phyloP scores from a whole-genome alignment of 2,113 vertebrate species.

The Ciconia boyciana region DNA sequence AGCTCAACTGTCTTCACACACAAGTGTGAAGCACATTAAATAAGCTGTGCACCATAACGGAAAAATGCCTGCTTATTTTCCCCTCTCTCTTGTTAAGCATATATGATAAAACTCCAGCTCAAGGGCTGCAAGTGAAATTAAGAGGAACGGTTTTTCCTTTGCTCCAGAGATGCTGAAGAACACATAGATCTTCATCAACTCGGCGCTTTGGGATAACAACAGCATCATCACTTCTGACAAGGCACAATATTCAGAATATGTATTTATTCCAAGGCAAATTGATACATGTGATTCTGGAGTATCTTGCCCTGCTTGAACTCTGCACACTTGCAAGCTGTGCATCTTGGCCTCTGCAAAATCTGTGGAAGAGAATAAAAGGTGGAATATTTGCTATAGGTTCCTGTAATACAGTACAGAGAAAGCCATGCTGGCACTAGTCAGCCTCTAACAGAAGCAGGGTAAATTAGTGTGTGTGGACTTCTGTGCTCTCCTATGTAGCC shows the following conservation, averaged over 20 bases:
- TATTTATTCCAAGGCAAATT: background rate
- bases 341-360: background rate
- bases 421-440: background rate
- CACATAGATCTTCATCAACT: background rate
- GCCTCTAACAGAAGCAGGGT: background rate
- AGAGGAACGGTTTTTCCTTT: background rate
- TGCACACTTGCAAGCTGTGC: no score
- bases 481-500: background rate
- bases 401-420: background rate
- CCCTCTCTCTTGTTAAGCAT: background rate
- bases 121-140: background rate
- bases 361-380: background rate
- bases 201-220: background rate
- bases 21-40: background rate
- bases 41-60: background rate
- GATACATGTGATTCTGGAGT: background rate
- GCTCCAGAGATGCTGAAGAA: background rate
- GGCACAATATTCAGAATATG: background rate
- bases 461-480: no score
- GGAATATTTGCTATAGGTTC: background rate
- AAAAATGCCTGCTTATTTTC: background rate
- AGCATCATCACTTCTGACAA: background rate
- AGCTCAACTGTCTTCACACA: background rate
- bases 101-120: background rate
- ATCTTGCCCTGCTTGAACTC: background rate